Base-by-base conservation (phyloP, 2,888 invertebrate genomes). In the Scaeva pyrastri region DNA sequence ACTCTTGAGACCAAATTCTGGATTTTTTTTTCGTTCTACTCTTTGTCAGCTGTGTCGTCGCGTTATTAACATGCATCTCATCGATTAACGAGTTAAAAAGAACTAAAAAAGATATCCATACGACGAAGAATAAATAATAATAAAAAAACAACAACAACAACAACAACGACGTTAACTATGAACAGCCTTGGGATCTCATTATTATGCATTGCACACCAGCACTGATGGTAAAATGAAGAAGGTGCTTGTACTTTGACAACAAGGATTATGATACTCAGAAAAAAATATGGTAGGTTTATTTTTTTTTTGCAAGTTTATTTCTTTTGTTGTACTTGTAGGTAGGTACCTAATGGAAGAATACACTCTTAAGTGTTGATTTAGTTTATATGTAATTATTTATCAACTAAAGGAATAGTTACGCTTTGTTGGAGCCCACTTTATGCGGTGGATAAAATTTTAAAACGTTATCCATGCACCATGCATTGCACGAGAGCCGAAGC, bases 161-260 rank as follows among this genome's bases (percentile, higher is more conserved):
- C 50, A 76, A 48, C 41, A 41, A 72, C 45, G 45, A 48, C 66
- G 43, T 62, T 21, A 23, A 58, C 31, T 60, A 72, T 58, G 60
- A 85, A 85, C 72, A 81, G 68, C 85, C 85, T 85, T 85, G 85
- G 85, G 76, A 68, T 85, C 76, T 85, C 80, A 85, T 85, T 85
- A 85, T 23, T 85, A 85, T 85, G 80, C 41, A 60, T 72, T 55
- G 14, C 68, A 68, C 80, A 48, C 19, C 56, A 55, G 48, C 66
- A 36, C 50, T 39, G 52, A 52, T 68, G 72, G 68, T 66, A 85
- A 76, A 75, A 85, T 81, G 68, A 62, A 21, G 50, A 77, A 76
- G 85, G 76, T 85, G 85, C 68, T 85, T 76, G 76, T 81, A 81
- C 81, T 77, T 55, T 39, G 31, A 41, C 50, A 45, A 52, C 56